These are phyloP conservation scores for Tarsius wallacei DNA, from an alignment of 2,797 vertebrate genomes.

Conservation along the genomic window DNA sequence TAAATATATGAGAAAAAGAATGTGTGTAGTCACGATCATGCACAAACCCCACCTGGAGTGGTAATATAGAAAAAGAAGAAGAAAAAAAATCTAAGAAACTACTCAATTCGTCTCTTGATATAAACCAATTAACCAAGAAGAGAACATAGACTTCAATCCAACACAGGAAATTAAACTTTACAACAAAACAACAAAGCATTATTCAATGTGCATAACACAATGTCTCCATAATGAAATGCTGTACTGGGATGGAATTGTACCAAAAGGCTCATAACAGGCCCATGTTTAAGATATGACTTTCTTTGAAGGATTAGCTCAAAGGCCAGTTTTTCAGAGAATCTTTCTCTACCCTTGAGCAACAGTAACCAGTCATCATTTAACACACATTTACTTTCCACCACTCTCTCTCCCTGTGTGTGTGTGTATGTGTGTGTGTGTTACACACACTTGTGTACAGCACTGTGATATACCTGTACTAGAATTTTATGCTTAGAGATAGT, in stretches of 20 bases:
- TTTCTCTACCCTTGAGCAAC: background rate
- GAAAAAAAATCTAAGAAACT: constrained; percentile 10
- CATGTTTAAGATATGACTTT: background rate
- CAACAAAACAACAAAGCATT: background rate
- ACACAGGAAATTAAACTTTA: background rate
- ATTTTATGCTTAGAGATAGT: background rate
- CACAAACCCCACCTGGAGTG: constrained; percentile 77
- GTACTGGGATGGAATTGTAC: background rate
- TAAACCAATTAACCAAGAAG: constrained; percentile 53
- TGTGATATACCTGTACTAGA: background rate
- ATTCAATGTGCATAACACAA: background rate
- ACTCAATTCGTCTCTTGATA: constrained; percentile 57
- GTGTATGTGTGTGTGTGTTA: too few species aligned
- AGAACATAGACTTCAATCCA: constrained; percentile 33
- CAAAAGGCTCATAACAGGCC: background rate
- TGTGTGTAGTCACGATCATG: background rate
- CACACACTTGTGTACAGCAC: too few species aligned
- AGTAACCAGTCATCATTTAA: background rate
- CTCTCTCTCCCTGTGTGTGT: background rate
- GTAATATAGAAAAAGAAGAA: constrained; percentile 19
- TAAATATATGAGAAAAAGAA: background rate
- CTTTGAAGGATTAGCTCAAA: constrained; percentile 23
- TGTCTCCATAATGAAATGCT: background rate
- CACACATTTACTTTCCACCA: background rate
- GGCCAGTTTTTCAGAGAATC: background rate